A percentile compares a stretch with the other conserved stretches of the same genome.
Conservation (phyloP, 37 sponge, comb jelly and placozoan genomes). For the Eunapius fragilis region DNA sequence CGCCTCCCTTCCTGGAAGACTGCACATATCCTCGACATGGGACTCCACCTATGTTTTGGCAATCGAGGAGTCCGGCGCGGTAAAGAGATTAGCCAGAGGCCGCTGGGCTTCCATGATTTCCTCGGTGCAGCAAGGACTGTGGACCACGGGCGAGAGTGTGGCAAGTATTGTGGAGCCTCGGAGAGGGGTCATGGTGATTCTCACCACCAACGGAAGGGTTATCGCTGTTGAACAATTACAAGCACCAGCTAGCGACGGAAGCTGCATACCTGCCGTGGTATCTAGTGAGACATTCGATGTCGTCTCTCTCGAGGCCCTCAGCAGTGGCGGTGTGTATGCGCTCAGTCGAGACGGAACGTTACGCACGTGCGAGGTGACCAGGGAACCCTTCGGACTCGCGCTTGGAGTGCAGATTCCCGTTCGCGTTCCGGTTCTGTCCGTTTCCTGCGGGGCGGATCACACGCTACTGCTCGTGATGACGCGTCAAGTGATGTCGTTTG, state of each 20-base stretch:
- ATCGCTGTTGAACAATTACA: neutral
- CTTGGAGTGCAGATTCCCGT: neutral
- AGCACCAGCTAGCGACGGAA: too few species aligned
- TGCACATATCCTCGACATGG: neutral
- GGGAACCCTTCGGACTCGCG: neutral
- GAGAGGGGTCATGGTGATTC: neutral
- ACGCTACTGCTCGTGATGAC: slow-evolving; percentile 11
- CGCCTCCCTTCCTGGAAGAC: neutral
- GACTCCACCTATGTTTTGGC: neutral
- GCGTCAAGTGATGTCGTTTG: slow-evolving; percentile 48
- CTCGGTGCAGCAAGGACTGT: neutral
- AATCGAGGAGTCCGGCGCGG: neutral
- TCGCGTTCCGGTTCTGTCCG: slow-evolving; percentile 8
- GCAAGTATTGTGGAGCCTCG: neutral
- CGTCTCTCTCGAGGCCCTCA: neutral
- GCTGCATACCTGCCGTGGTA: neutral
- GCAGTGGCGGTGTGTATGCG: neutral
- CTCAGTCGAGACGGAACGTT: neutral
- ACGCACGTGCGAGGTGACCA: neutral
- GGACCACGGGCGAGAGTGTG: neutral
- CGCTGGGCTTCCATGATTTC: neutral
- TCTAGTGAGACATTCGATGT: neutral
- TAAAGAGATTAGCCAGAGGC: neutral
- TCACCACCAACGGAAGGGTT: neutral
- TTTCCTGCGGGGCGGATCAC: slow-evolving; percentile 55